Conservation (phyloP, 2,113 vertebrate species). For the Cnemophilus loriae region DNA sequence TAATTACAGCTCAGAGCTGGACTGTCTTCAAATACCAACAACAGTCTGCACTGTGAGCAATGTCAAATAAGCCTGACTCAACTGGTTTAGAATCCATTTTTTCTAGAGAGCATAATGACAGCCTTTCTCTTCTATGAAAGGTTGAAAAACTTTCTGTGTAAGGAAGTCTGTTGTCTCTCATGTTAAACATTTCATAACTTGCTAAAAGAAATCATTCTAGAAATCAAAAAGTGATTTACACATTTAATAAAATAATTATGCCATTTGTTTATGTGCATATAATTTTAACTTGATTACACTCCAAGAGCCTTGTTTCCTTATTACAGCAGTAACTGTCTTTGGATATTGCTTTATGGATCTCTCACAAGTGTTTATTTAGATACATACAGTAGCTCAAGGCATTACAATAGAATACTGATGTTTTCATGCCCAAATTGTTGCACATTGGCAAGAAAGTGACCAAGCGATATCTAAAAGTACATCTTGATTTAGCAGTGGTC, state of each 20-base stretch:
- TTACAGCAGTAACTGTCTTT: neutral
- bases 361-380: neutral
- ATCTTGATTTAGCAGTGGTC: neutral
- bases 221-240: conserved; percentile 16
- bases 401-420: neutral
- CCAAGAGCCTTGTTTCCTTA: neutral
- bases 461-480: neutral
- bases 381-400: neutral
- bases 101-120: neutral
- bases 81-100: conserved; percentile 15
- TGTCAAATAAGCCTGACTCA: conserved; percentile 51
- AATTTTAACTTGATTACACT: conserved; percentile 24
- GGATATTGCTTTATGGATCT: neutral
- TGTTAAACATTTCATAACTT: neutral
- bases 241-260: conserved; percentile 39
- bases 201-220: neutral
- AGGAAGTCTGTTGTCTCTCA: neutral
- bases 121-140: neutral
- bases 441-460: neutral
- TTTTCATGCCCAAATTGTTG: neutral
- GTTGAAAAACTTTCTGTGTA: neutral
- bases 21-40: conserved; percentile 51
- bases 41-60: conserved; percentile 17
- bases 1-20: conserved; percentile 56
- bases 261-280: neutral